Percentiles rank a stretch among this genome's conserved stretches.
Evolutionary conservation across 2,797 vertebrate genomes (phyloP).

Genomic region (Halcyon smyrnensis): DNA sequence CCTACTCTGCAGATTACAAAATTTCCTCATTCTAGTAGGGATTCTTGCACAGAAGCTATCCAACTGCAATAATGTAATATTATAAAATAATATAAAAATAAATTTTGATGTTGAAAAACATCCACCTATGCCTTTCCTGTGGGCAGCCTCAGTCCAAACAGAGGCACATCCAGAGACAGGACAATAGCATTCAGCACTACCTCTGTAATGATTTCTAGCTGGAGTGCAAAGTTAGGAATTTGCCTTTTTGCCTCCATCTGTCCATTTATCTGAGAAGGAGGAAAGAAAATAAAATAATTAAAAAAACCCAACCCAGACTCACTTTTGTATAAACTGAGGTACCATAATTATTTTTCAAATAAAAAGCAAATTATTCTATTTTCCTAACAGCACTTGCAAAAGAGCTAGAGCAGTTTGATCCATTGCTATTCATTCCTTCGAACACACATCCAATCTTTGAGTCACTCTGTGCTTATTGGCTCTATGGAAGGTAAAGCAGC

Average conservation of each 20-base stretch:
- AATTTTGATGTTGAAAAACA: background rate
- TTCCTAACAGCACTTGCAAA: background rate
- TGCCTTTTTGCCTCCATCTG: background rate
- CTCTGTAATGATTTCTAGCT: background rate
- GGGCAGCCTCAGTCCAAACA: background rate
- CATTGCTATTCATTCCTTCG: background rate
- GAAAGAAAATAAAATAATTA: background rate
- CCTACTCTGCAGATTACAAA: background rate
- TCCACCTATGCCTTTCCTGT: background rate
- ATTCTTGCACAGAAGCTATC: background rate
- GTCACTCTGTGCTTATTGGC: background rate
- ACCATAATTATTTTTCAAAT: background rate
- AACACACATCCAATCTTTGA: background rate
- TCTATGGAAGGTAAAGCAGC: constrained; percentile 18
- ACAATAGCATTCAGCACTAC: background rate
- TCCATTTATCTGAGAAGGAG: background rate
- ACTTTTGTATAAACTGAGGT: background rate
- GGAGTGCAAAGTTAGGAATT: background rate
- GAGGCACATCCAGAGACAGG: background rate
- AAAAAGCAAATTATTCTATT: background rate
- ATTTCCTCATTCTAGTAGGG: background rate
- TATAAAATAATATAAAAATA: no score
- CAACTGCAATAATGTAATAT: background rate
- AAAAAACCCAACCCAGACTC: background rate
- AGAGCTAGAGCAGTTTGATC: background rate